Evolutionary conservation across 2,888 invertebrate species (phyloP).

Genomic region (Hofmannophila pseudospretella): DNA sequence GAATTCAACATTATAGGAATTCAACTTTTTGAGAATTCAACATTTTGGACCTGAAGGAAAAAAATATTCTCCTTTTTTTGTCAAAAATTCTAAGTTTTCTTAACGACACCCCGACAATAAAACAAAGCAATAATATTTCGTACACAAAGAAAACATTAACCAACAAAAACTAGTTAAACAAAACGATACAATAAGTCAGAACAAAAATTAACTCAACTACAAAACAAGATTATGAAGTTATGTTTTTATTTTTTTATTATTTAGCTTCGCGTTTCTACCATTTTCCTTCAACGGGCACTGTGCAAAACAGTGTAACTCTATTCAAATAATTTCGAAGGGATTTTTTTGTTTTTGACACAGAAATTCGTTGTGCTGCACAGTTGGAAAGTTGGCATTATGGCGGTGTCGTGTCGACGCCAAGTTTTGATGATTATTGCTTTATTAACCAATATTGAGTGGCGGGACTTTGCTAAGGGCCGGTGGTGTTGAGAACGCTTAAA

Average conservation of each 20-base stretch:
- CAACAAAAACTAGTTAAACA: constrained; percentile 53
- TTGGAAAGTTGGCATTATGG: constrained; percentile 41
- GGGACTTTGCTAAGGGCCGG: constrained; percentile 28
- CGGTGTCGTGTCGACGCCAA: constrained; percentile 50
- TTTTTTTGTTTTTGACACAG: constrained; percentile 4
- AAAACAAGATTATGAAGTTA: constrained; percentile 42
- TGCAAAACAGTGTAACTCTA: neutral
- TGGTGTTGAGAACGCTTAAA: no score
- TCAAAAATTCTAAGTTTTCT: no score
- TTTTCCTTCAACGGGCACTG: neutral
- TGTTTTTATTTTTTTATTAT: constrained; percentile 28
- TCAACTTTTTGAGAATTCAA: no score
- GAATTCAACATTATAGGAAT: no score
- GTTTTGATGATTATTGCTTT: constrained; percentile 74
- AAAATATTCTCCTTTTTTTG: no score
- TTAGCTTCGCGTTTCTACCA: constrained; percentile 16
- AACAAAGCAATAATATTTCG: no score
- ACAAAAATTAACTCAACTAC: constrained; percentile 37
- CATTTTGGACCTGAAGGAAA: no score
- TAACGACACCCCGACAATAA: no score
- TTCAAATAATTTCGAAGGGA: neutral
- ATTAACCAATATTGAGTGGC: constrained; percentile 75
- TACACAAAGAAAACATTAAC: neutral
- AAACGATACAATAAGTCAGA: constrained; percentile 68
- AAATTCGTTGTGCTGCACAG: constrained; percentile 25